Percentiles rank a stretch among this genome's conserved stretches.
Conservation (phyloP, 2,113 vertebrate species). For the Ibidorhyncha struthersii region DNA sequence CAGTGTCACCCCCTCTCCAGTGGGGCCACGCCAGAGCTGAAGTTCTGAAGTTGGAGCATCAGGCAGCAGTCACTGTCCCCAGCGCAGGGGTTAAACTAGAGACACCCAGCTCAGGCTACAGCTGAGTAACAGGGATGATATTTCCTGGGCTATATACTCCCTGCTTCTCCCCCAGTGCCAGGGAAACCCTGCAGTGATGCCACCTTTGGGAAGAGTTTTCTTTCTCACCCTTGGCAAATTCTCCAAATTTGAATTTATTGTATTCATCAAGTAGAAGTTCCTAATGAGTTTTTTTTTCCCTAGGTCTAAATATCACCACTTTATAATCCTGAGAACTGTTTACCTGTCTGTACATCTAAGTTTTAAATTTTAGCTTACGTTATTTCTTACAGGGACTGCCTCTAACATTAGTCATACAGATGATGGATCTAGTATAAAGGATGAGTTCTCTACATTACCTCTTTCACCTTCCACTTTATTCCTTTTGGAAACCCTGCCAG, state of each 20-base stretch:
- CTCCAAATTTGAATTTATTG: neutral
- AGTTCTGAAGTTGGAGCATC: neutral
- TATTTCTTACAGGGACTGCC: neutral
- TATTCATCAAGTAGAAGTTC: neutral
- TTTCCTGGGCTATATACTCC: accelerated
- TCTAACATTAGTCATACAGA: neutral
- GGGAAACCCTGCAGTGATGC: neutral
- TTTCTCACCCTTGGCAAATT: neutral
- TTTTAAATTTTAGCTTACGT: neutral
- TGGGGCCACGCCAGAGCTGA: neutral
- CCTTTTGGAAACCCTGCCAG: neutral
- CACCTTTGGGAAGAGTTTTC: neutral
- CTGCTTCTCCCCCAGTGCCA: neutral
- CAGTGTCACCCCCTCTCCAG: neutral
- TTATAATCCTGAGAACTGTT: neutral
- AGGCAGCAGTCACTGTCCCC: neutral
- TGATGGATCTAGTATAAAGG: neutral
- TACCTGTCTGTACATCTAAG: neutral
- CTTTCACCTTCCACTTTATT: neutral
- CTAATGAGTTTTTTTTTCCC: neutral
- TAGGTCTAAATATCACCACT: neutral
- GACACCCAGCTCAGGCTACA: neutral
- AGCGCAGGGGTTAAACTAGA: neutral
- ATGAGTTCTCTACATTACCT: neutral
- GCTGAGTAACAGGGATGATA: neutral